Percentiles rank a stretch among this genome's conserved stretches.
These are phyloP conservation scores for Lissocephala sabroskyi DNA, from an alignment of 2,888 invertebrate genomes.

Conservation along the genomic window DNA sequence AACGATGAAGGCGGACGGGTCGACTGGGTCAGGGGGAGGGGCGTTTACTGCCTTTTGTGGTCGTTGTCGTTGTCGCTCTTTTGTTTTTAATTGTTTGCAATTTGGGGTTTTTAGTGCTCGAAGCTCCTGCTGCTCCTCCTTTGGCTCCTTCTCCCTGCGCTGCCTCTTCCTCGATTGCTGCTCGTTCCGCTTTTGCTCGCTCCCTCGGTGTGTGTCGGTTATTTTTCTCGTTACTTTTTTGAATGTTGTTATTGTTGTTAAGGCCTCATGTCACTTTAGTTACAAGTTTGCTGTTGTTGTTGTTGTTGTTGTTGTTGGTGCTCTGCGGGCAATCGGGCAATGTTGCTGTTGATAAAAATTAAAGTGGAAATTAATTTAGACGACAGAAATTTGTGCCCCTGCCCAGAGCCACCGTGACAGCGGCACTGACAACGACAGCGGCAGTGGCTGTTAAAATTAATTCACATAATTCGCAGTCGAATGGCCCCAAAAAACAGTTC, in stretches of 20 bases:
- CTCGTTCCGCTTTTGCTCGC: conserved; percentile 12
- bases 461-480: not conserved
- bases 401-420: too few relatives aligned
- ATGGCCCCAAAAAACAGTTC: not conserved
- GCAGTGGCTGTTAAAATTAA: not conserved
- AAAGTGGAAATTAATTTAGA: conserved; percentile 39
- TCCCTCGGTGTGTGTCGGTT: too few relatives aligned
- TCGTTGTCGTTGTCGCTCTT: conserved; percentile 4
- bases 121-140: conserved; percentile 9
- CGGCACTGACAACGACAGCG: too few relatives aligned
- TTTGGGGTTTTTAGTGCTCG: conserved; percentile 53
- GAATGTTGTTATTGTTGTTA: conserved; percentile 39
- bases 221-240: conserved; percentile 12
- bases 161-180: conserved; percentile 6
- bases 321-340: not conserved
- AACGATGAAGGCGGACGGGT: too few relatives aligned
- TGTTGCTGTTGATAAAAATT: conserved; percentile 15
- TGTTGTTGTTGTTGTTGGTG: conserved; percentile 11
- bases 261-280: conserved; percentile 59
- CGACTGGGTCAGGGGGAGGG: too few relatives aligned
- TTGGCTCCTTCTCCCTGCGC: conserved; percentile 5
- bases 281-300: conserved; percentile 36
- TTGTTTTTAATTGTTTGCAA: conserved; percentile 49
- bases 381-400: conserved; percentile 11
- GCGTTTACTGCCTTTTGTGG: too few relatives aligned